phyloP scores from a whole-genome alignment of 1,140 invertebrate species.

The Acyrthosiphon pisum region DNA sequence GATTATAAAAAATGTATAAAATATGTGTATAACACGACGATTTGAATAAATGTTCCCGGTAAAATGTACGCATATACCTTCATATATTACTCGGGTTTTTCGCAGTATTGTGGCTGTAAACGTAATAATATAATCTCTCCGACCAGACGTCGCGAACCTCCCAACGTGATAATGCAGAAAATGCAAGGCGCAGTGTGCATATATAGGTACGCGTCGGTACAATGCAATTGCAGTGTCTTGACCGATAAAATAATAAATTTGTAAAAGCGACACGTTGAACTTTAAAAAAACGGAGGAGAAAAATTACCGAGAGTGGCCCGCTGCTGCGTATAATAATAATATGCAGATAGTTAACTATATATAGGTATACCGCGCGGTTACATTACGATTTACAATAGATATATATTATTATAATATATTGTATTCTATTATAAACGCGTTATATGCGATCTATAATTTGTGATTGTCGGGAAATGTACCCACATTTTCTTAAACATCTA shows the following conservation, averaged over 20 bases:
- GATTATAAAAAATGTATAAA: background rate
- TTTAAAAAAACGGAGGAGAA: background rate
- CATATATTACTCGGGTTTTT: background rate
- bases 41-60: background rate
- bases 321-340: too few relatives aligned
- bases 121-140: background rate
- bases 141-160: background rate
- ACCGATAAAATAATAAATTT: conserved; percentile 9
- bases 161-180: conserved; percentile 28
- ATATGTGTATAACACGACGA: background rate
- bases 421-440: background rate
- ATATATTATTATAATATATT: too few relatives aligned
- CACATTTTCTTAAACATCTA: background rate
- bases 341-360: too few relatives aligned
- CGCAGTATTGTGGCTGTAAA: background rate
- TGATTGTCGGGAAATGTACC: background rate
- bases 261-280: background rate
- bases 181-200: background rate
- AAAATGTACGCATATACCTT: background rate
- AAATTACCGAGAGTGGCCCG: background rate
- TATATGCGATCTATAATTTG: background rate
- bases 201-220: too few relatives aligned
- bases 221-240: background rate
- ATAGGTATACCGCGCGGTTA: too few relatives aligned
- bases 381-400: background rate